A percentile compares a stretch with the other conserved stretches of the same genome.
These are phyloP conservation scores for Pseudorectes ferrugineus DNA, from an alignment of 2,113 vertebrate species.

Conservation along the genomic window DNA sequence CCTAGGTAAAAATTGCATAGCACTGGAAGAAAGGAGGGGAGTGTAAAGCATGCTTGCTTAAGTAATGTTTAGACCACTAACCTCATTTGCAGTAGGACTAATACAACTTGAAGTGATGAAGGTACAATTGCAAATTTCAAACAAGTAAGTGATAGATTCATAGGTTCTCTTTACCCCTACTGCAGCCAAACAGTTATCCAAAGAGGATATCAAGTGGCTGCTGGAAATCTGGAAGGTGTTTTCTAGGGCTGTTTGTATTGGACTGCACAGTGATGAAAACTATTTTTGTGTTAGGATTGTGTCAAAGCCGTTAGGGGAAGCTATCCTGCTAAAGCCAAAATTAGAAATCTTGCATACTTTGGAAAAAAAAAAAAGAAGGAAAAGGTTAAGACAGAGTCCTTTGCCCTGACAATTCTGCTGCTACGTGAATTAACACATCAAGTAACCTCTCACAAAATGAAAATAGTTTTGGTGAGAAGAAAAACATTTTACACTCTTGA, in stretches of 20 bases:
- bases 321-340: neutral
- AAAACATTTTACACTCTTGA: neutral
- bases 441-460: neutral
- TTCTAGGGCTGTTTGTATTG: neutral
- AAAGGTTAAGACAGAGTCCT: neutral
- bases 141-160: neutral
- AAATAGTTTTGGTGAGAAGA: neutral
- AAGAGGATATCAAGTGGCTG: neutral
- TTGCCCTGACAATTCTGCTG: neutral
- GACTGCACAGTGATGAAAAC: neutral
- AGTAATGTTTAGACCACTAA: neutral
- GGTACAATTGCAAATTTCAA: neutral
- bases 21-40: neutral
- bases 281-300: neutral
- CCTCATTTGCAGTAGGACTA: neutral
- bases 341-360: neutral
- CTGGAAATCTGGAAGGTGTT: neutral
- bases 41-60: neutral
- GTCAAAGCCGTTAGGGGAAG: neutral
- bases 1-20: neutral
- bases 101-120: neutral
- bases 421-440: neutral
- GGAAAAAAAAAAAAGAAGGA: fast-evolving
- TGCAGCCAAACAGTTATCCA: neutral
- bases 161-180: neutral